phyloP scores from a whole-genome alignment of 2,113 vertebrate genomes.

The Fulmarus glacialis region DNA sequence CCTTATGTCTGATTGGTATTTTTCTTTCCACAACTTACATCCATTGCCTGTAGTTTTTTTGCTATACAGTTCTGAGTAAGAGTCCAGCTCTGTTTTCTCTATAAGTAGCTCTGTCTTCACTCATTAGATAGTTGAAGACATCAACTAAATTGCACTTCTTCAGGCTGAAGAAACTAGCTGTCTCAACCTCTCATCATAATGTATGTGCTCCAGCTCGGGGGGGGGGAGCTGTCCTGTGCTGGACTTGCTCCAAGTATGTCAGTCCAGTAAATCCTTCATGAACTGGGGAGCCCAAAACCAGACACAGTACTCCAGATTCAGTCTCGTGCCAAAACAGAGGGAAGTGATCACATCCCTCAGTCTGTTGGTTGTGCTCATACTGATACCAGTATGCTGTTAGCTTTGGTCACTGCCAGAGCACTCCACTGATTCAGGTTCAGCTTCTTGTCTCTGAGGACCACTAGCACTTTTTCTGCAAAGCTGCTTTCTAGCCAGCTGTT shows the following conservation, averaged over 20 bases:
- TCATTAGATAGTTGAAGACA: background rate
- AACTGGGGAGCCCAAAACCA: background rate
- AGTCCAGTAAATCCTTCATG: background rate
- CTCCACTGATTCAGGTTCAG: background rate
- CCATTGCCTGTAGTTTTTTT: background rate
- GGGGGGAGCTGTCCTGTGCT: background rate
- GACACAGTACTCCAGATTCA: background rate
- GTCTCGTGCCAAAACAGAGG: background rate
- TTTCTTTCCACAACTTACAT: background rate
- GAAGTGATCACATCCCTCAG: background rate
- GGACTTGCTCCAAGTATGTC: background rate
- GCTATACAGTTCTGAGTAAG: background rate
- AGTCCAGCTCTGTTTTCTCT: background rate
- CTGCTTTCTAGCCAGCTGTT: background rate
- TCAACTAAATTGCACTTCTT: background rate
- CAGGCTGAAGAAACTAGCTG: background rate
- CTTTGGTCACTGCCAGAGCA: background rate
- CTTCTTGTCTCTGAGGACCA: background rate
- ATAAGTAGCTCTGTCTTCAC: background rate
- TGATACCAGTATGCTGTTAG: background rate
- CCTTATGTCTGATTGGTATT: background rate
- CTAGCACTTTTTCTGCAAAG: background rate
- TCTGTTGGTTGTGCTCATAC: background rate
- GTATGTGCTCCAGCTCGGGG: background rate
- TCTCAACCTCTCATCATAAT: background rate